Base-by-base conservation (phyloP, 2,888 invertebrate species). In the Oscheius sp. region DNA sequence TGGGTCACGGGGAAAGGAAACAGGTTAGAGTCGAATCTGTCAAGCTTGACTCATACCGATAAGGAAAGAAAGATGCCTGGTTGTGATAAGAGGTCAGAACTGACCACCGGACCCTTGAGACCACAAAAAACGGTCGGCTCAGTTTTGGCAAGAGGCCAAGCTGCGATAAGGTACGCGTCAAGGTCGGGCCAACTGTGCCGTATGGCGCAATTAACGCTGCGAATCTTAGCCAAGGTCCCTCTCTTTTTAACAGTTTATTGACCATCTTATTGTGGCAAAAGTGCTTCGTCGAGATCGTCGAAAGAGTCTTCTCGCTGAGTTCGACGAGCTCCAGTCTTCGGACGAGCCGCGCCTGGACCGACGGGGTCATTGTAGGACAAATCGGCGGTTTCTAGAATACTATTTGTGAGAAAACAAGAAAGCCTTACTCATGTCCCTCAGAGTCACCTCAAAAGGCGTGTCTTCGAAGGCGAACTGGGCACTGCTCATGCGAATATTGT, bases 211-310 rank as follows among this genome's bases (percentile, higher is more conserved):
- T 68, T 53, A 63, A 48, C 21, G 63, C n/a, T 55, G 53, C 32
- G 21, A 21, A 10, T 13, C n/a, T 55, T 21, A 32, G 42, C 35
- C 68, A 68, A 53, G 55, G 55, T 55, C 68, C 55, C 4, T 29
- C 48, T n/a, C 33, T 42, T 42, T 7, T 42, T 42, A 42, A 42
- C 3, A 42, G 42, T 42, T 42, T 42, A 42, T 42, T 42, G 3
- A 3, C 4, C 4, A 42, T 42, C 42, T 42, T 42, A 82, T 70
- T 82, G 79, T 2, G 94, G 94, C 82, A 94, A 89, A 60, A 94
- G 90, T 89, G 93, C 93, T 85, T 93, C 93, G 29, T 93, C 93
- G 32, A 94, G 90, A 89, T 93, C 93, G 87, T 93, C 93, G 88
- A 94, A 93, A 90, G 93, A 93, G 88, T 93, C 93, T 68, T 93